Conservation (phyloP, 2,797 vertebrate species). For the Acanthornis magna region DNA sequence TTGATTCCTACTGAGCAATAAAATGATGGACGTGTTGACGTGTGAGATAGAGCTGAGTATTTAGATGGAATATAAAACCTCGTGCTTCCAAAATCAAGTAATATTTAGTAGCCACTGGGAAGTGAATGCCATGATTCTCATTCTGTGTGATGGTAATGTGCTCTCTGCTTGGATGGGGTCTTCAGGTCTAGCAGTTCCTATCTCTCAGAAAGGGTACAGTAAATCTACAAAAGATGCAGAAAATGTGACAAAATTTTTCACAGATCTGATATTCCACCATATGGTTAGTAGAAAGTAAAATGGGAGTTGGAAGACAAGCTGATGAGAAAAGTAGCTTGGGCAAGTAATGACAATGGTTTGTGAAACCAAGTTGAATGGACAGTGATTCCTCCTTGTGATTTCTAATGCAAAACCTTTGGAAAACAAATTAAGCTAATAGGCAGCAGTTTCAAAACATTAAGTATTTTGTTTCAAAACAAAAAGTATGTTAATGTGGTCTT, state of each 20-base stretch:
- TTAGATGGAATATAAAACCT: not conserved
- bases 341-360: not conserved
- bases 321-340: not conserved
- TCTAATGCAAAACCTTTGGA: not conserved
- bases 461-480: not conserved
- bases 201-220: not conserved
- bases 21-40: accelerated
- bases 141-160: not conserved
- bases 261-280: not conserved
- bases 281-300: not conserved
- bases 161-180: not conserved
- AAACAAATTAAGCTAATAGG: not conserved
- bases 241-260: not conserved
- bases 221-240: not conserved
- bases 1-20: not conserved
- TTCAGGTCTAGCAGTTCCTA: not conserved
- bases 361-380: not conserved
- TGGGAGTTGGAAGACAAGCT: not conserved
- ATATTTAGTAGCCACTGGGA: not conserved
- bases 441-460: not conserved
- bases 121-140: not conserved
- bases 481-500: not conserved
- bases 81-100: not conserved
- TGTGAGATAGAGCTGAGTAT: not conserved
- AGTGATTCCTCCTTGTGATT: not conserved